These are phyloP conservation scores for Allolobophora icterica DNA, from an alignment of 2,888 invertebrate species.

Conservation along the genomic window DNA sequence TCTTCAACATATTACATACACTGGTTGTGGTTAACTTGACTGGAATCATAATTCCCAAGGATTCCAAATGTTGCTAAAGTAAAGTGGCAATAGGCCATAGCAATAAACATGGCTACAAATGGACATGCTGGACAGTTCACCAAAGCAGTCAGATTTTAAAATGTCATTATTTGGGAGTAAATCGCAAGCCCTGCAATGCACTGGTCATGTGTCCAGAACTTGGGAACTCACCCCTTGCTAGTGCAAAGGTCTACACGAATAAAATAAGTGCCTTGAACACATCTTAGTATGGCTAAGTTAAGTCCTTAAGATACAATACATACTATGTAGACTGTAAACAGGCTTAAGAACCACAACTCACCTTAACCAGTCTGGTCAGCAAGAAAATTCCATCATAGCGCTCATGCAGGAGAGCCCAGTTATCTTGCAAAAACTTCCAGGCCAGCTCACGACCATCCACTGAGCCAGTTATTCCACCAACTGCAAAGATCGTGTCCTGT, in stretches of 20 bases:
- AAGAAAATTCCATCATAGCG: slow-evolving; percentile 83
- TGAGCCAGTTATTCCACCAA: slow-evolving; percentile 83
- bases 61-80: no score
- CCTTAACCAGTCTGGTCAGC: slow-evolving; percentile 80
- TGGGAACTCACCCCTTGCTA: no score
- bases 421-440: slow-evolving; percentile 88
- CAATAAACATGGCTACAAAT: no score
- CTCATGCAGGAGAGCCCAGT: slow-evolving; percentile 78
- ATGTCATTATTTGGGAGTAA: neutral
- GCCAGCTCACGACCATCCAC: slow-evolving; percentile 82
- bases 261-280: no score
- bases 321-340: neutral
- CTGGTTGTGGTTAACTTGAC: neutral
- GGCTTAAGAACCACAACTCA: neutral
- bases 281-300: neutral
- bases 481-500: slow-evolving; percentile 88
- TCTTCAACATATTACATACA: neutral
- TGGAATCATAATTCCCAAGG: neutral
- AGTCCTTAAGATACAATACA: neutral
- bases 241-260: no score
- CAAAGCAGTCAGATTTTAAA: no score
- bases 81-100: no score
- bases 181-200: neutral
- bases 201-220: no score
- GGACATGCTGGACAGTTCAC: no score